A percentile compares a stretch with the other conserved stretches of the same genome.
These are phyloP conservation scores for Morbakka virulenta DNA, from an alignment of 30 jellyfish, hydroid and myxozoan genomes.

Conservation along the genomic window DNA sequence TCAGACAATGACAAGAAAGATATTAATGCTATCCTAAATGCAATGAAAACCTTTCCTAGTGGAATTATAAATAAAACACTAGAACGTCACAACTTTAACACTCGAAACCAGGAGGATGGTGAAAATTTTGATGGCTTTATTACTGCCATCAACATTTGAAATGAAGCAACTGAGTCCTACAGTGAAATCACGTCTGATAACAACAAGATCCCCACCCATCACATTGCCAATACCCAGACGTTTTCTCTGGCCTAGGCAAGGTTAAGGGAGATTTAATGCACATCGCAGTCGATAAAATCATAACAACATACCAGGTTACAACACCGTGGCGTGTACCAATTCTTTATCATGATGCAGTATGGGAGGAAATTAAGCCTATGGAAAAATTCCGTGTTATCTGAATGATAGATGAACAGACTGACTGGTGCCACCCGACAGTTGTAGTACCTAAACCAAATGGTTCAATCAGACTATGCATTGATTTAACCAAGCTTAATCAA, in stretches of 20 bases:
- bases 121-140: too few species aligned
- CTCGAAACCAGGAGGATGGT: conserved; percentile 3
- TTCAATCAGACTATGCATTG: conserved; percentile 15
- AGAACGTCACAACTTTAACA: conserved; percentile 6
- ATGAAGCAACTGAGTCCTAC: too few species aligned
- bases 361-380: conserved; percentile 17
- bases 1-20: conserved; percentile 7
- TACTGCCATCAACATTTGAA: too few species aligned
- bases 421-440: conserved; percentile 66
- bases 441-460: conserved; percentile 8
- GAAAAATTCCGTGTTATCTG: conserved; percentile 35
- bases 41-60: too few species aligned
- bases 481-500: conserved; percentile 28
- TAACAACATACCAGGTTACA: not conserved
- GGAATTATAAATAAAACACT: too few species aligned
- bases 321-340: conserved; percentile 26
- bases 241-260: too few species aligned
- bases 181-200: too few species aligned
- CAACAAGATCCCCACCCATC: too few species aligned
- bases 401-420: conserved; percentile 44
- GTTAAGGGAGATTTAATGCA: too few species aligned
- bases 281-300: too few species aligned
- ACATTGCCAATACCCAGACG: too few species aligned
- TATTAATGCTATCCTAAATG: too few species aligned
- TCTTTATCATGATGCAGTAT: conserved; percentile 18